Evolutionary conservation across 2,888 invertebrate genomes (phyloP), one percentile per base, ranked within the genome.

Genomic region (Hirtodrosophila trivittata): DNA sequence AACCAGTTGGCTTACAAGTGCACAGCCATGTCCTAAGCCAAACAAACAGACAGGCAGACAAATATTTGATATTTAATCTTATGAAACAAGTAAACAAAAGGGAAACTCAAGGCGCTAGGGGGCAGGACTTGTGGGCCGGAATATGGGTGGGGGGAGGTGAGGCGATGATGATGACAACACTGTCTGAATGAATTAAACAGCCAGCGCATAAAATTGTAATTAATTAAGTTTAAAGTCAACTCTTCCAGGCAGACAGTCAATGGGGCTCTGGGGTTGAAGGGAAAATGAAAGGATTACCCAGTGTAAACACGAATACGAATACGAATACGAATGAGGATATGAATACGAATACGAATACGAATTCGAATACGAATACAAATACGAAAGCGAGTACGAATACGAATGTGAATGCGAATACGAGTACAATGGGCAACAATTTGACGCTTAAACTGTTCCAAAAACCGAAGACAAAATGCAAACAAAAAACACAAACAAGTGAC

Each of bases 31-130:
- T 55, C 32, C 45, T 51, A 55, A 65, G 71, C 51, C 66, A 72
- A 74, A 25, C 57, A 28, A 4, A 28, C n/a, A 58, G 65, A 60
- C 59, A 49, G 58, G 60, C 66, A 62, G 65, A 62, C 75, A 82
- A 82, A 82, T 82, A 82, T 82, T 82, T 85, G 77, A 82, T 70
- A 78, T 82, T 82, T 85, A 80, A 85, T 85, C 75, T 75, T 75
- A 78, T 78, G 66, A 69, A 77, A 80, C 58, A 66, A 66, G 65
- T 47, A 72, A 70, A 47, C 72, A 63, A 59, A 63, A 58, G 59
- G 58, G 33, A 49, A 26, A 12, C 57, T 41, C 32, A 25, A 5
- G 33, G 18, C 3, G 38, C 1, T 13, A 8, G 35, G 9, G 30
- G 39, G n/a, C 16, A n/a, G 30, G 33, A 18, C 10, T 6, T 25